A percentile compares a stretch with the other conserved stretches of the same genome.
Conservation (phyloP, 2,888 invertebrate genomes). For the Caenorhabditis becei region DNA sequence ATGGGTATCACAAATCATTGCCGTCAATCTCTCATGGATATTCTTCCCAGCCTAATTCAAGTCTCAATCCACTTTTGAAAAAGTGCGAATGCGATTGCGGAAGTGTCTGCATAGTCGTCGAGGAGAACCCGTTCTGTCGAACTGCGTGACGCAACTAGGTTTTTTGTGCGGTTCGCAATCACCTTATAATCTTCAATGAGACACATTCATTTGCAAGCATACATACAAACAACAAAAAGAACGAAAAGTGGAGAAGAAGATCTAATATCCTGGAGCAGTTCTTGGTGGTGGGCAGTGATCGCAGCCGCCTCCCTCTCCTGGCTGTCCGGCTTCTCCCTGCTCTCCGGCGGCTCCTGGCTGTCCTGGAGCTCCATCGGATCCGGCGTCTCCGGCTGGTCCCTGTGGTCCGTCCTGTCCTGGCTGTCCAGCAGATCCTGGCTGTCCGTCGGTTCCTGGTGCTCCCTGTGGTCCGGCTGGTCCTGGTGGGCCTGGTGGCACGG, state of each 20-base stretch:
- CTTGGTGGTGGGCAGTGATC: conserved; percentile 73
- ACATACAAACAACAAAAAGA: conserved; percentile 54
- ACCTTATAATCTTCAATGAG: background rate
- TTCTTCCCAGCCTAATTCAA: background rate
- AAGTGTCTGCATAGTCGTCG: conserved; percentile 7
- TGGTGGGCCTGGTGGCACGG: conserved; percentile 66
- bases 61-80: conserved; percentile 27
- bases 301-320: conserved; percentile 71
- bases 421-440: conserved; percentile 67
- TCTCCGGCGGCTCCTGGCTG: background rate
- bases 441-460: conserved; percentile 70
- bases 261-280: conserved; percentile 73
- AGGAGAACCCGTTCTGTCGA: conserved; percentile 37
- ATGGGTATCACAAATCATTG: conserved; percentile 2
- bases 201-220: conserved; percentile 27
- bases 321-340: conserved; percentile 56
- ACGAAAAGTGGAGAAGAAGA: background rate
- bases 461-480: conserved; percentile 73
- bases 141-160: conserved; percentile 34
- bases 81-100: conserved; percentile 47
- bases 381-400: conserved; percentile 71
- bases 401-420: conserved; percentile 73
- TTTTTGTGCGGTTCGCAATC: conserved; percentile 22
- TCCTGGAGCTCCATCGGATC: conserved; percentile 70
- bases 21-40: conserved; percentile 27